Conservation (phyloP, 2,888 invertebrate genomes). For the Microctonus hyperodae region DNA sequence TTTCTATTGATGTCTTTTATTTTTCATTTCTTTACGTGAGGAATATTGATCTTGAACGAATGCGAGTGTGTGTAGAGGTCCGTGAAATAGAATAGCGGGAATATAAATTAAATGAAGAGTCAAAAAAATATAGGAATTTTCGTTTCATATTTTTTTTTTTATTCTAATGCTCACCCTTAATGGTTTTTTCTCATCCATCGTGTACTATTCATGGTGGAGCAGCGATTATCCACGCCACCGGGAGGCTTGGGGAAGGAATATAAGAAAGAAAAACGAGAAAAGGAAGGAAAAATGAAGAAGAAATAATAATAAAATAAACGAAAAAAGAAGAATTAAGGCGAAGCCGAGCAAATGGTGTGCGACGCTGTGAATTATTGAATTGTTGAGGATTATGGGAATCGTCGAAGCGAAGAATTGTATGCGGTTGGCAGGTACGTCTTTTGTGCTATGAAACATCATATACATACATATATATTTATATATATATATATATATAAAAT, state of each 20-base stretch:
- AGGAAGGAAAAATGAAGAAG: slow-evolving; percentile 8
- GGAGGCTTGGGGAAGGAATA: slow-evolving; percentile 27
- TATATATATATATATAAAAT: neutral
- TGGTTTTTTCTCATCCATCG: neutral
- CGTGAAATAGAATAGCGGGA: neutral
- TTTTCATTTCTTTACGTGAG: neutral
- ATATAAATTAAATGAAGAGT: neutral
- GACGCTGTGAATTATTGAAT: slow-evolving; percentile 41
- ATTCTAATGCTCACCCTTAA: slow-evolving; percentile 42
- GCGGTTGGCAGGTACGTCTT: slow-evolving; percentile 16
- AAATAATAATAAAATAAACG: slow-evolving; percentile 7
- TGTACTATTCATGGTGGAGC: neutral
- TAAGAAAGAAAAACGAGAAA: slow-evolving; percentile 5
- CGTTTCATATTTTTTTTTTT: slow-evolving; percentile 35
- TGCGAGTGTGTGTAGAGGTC: slow-evolving; percentile 12
- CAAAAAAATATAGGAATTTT: neutral
- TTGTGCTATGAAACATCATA: slow-evolving; percentile 15
- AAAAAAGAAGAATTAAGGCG: slow-evolving; percentile 8
- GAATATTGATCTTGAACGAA: neutral
- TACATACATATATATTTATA: too few relatives aligned
- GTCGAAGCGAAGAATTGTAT: slow-evolving; percentile 40
- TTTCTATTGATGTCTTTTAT: too few relatives aligned
- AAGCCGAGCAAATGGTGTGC: slow-evolving; percentile 10
- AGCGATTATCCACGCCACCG: slow-evolving; percentile 49
- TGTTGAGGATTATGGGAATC: slow-evolving; percentile 43